These are phyloP conservation scores for Pollenia griseotomentosa DNA, from an alignment of 2,888 invertebrate genomes.

Conservation along the genomic window DNA sequence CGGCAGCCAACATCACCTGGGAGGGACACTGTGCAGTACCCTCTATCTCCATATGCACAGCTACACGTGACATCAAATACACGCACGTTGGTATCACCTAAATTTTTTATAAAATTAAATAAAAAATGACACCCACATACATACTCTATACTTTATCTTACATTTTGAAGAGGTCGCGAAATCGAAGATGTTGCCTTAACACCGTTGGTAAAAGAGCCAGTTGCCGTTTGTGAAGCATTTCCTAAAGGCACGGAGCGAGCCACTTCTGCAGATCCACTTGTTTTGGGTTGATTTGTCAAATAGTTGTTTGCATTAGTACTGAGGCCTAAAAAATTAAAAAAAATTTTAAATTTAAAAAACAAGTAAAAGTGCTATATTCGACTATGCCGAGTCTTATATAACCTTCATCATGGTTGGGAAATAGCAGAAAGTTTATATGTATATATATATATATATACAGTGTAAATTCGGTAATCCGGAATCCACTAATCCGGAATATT, in stretches of 20 bases:
- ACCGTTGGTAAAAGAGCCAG: constrained; percentile 78
- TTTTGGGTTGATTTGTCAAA: constrained; percentile 75
- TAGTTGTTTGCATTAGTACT: constrained; percentile 80
- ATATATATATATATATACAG: too few relatives aligned
- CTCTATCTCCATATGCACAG: constrained; percentile 93
- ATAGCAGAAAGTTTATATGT: too few relatives aligned
- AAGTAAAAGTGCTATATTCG: too few relatives aligned
- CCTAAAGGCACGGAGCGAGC: neutral
- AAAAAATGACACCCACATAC: neutral
- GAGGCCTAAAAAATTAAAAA: constrained; percentile 70
- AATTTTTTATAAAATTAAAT: neutral
- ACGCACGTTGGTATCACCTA: constrained; percentile 89
- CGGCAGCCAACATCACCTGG: constrained; percentile 86
- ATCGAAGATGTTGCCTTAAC: constrained; percentile 80
- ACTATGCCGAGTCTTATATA: too few relatives aligned
- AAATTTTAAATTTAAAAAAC: neutral
- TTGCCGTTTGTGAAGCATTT: constrained; percentile 77
- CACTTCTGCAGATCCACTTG: neutral
- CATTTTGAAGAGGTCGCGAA: constrained; percentile 79
- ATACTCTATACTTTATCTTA: neutral
- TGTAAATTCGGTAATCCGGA: too few relatives aligned
- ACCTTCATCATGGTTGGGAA: too few relatives aligned
- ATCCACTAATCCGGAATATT: too few relatives aligned
- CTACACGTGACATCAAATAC: constrained; percentile 92
- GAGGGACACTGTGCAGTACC: constrained; percentile 89